A percentile compares a stretch with the other conserved stretches of the same genome.
These are phyloP conservation scores for Acrocephalus scirpaceus DNA, from an alignment of 2,797 vertebrate genomes.

Conservation along the genomic window DNA sequence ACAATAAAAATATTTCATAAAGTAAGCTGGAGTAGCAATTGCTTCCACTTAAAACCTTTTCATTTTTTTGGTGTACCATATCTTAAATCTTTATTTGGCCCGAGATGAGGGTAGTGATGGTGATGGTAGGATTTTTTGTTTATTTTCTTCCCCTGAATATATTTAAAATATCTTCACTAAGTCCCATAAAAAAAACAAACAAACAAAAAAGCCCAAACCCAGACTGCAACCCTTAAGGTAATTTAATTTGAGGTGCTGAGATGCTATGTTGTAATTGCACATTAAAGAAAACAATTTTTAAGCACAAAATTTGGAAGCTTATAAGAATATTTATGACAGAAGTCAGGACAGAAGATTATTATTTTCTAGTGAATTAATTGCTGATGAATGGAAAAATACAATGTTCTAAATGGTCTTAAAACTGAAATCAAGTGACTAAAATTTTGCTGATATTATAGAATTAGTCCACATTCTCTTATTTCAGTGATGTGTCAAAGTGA, in stretches of 20 bases:
- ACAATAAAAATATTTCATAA: not conserved
- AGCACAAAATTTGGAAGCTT: not conserved
- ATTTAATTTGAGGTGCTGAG: not conserved
- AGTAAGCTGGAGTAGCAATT: not conserved
- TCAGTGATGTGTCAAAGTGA: not conserved
- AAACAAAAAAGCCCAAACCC: rapidly evolving
- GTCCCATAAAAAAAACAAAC: not conserved
- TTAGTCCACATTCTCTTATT: not conserved
- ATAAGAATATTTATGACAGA: not conserved
- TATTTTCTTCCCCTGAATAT: not conserved
- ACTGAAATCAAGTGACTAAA: not conserved
- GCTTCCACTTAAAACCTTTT: not conserved
- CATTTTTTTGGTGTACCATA: not conserved
- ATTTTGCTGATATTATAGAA: not conserved
- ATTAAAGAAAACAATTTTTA: not conserved
- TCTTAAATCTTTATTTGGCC: not conserved
- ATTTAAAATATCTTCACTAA: not conserved
- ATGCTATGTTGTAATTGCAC: not conserved
- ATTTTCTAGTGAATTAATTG: not conserved
- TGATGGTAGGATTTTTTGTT: rapidly evolving
- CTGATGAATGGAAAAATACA: not conserved
- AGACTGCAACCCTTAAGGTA: rapidly evolving
- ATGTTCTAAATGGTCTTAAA: not conserved
- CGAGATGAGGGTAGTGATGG: not conserved
- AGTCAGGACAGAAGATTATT: not conserved